phyloP scores from a whole-genome alignment of 1,140 invertebrate genomes.

The Zaprionus ghesquierei region DNA sequence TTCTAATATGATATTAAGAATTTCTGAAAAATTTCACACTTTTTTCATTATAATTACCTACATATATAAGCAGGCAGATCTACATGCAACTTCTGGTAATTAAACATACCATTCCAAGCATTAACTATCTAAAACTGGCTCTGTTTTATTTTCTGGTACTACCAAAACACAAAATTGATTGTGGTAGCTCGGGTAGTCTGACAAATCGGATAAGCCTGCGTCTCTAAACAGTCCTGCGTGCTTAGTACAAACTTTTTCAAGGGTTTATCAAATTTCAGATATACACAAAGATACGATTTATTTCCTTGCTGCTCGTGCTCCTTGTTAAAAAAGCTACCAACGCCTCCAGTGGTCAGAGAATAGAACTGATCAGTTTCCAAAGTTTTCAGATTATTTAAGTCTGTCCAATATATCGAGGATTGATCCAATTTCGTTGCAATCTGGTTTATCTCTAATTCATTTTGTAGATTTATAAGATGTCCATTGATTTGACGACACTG shows the following conservation, averaged over 20 bases:
- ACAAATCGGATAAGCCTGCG: conserved; percentile 4
- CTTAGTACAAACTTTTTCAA: not conserved
- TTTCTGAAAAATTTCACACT: not conserved
- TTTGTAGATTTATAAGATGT: conserved; percentile 23
- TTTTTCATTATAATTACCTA: not conserved
- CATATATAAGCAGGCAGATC: not conserved
- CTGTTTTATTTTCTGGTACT: not conserved
- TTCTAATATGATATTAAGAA: too few relatives aligned
- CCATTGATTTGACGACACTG: conserved; percentile 6
- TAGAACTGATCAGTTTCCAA: not conserved
- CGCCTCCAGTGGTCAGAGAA: conserved; percentile 12
- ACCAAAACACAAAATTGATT: conserved; percentile 12
- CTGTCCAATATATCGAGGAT: conserved; percentile 18
- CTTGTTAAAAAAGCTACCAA: not conserved
- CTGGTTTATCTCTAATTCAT: not conserved
- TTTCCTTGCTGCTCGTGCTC: not conserved
- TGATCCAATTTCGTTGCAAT: not conserved
- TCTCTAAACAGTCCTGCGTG: not conserved
- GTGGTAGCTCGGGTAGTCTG: conserved; percentile 10
- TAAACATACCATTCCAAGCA: not conserved
- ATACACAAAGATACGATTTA: conserved; percentile 5
- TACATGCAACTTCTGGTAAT: not conserved
- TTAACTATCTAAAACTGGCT: not conserved
- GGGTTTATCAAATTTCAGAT: not conserved
- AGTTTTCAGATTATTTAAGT: conserved; percentile 32